A percentile compares a stretch with the other conserved stretches of the same genome.
These are phyloP conservation scores for Leptopilina drosophilae DNA, from an alignment of 2,888 invertebrate species.

Conservation along the genomic window DNA sequence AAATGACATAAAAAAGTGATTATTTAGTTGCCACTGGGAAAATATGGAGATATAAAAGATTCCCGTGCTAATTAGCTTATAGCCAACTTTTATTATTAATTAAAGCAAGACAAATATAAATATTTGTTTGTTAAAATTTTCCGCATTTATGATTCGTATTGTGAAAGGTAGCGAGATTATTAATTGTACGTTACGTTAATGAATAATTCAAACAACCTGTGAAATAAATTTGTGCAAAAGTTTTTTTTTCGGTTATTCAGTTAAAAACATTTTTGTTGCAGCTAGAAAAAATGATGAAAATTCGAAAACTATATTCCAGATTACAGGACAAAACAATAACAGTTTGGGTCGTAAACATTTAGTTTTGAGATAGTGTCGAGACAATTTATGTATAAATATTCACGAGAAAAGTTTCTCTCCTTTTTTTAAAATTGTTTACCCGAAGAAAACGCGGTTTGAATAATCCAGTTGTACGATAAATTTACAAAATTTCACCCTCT, in stretches of 20 bases:
- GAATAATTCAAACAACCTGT: too few species aligned
- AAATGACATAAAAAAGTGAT: not conserved
- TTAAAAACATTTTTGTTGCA: not conserved
- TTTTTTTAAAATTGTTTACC: conserved; percentile 6
- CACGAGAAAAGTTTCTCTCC: not conserved
- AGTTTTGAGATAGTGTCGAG: not conserved
- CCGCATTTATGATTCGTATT: not conserved
- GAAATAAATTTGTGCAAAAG: not conserved
- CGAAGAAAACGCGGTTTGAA: not conserved
- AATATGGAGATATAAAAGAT: not conserved
- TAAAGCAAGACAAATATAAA: not conserved
- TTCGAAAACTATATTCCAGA: too few species aligned
- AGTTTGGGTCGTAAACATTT: not conserved
- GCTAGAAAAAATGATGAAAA: too few species aligned
- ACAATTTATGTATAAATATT: conserved; percentile 7
- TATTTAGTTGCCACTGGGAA: not conserved
- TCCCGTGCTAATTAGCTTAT: not conserved
- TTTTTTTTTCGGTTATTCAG: too few species aligned
- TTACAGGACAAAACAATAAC: not conserved
- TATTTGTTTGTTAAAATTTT: not conserved
- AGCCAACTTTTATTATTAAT: not conserved
- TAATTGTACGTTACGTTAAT: too few species aligned
- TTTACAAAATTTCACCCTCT: not conserved
- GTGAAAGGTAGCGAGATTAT: too few species aligned
- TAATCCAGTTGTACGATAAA: conserved; percentile 10